These are phyloP conservation scores for Drosophila bifasciata DNA, from an alignment of 1,140 invertebrate genomes.

Conservation along the genomic window DNA sequence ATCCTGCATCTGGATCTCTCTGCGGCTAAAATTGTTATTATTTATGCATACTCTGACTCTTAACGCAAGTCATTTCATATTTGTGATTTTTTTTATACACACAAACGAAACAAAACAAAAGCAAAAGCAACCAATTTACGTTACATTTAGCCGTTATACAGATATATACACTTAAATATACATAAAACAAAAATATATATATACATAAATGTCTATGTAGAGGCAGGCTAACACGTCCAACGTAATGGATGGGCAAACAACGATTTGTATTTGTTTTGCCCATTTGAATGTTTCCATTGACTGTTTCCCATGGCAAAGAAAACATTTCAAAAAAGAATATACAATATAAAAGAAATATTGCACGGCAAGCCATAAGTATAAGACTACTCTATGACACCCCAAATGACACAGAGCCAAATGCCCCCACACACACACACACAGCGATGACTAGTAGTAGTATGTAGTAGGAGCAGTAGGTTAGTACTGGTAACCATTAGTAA, in stretches of 20 bases:
- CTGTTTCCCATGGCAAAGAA: constrained; percentile 26
- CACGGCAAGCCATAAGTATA: constrained; percentile 26
- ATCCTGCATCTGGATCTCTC: constrained; percentile 25
- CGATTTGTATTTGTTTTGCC: too few relatives aligned
- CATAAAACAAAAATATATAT: constrained; percentile 16
- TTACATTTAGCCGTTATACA: constrained; percentile 28
- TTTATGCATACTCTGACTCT: constrained; percentile 41
- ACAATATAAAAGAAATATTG: constrained; percentile 22
- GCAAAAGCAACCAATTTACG: background rate
- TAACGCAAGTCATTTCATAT: constrained; percentile 70
- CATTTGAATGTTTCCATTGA: constrained; percentile 17
- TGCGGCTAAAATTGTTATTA: constrained; percentile 39
- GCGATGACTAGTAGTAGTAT: background rate
- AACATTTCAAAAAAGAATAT: background rate
- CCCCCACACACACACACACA: constrained; percentile 7
- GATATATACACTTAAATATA: constrained; percentile 24
- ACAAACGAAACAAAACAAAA: constrained; percentile 14
- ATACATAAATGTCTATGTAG: constrained; percentile 31
- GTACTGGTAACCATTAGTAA: background rate
- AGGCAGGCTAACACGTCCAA: constrained; percentile 19
- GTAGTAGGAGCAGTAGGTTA: too few relatives aligned
- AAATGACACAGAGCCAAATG: constrained; percentile 8
- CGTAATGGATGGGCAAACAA: too few relatives aligned
- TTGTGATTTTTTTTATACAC: constrained; percentile 63
- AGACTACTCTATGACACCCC: background rate